A percentile compares a stretch with the other conserved stretches of the same genome.
Conservation (phyloP, 2,888 invertebrate genomes). For the Coleophora flavipennella region DNA sequence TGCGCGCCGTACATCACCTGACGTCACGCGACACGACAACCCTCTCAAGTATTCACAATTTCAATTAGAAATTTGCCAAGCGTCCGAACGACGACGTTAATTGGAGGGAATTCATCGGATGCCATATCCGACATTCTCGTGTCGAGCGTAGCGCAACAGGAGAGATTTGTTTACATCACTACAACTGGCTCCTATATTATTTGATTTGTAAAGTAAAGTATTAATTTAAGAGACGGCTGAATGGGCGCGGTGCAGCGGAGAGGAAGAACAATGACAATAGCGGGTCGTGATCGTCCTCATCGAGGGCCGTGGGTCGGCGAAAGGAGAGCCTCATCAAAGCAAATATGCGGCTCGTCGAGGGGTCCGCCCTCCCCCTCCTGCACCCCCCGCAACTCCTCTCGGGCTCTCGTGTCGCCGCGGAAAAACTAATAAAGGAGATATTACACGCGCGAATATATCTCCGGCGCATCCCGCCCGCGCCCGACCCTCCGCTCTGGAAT, state of each 20-base stretch:
- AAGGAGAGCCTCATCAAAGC: constrained; percentile 34
- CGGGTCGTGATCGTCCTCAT: constrained; percentile 8
- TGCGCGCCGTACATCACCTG: constrained; percentile 21
- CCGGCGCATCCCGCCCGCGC: not conserved
- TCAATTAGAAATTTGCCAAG: constrained; percentile 47
- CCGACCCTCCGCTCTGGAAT: constrained; percentile 5
- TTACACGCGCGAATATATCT: constrained; percentile 45
- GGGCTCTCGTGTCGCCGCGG: constrained; percentile 45
- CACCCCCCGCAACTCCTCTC: not conserved
- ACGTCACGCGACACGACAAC: constrained; percentile 27
- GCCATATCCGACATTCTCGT: constrained; percentile 29
- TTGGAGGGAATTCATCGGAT: constrained; percentile 38
- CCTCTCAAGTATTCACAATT: constrained; percentile 36
- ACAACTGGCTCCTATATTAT: constrained; percentile 28
- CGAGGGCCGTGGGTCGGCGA: constrained; percentile 4
- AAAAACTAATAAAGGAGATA: constrained; percentile 66
- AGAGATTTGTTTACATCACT: constrained; percentile 22
- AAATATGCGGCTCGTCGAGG: constrained; percentile 28
- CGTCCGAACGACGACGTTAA: constrained; percentile 39
- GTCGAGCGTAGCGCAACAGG: constrained; percentile 21
- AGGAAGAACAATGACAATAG: constrained; percentile 15
- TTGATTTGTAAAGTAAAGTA: constrained; percentile 32
- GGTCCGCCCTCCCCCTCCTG: not conserved
- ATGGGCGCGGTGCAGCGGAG: constrained; percentile 11
- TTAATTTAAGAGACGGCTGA: constrained; percentile 21